Evolutionary conservation across 2,888 invertebrate species (phyloP).

Genomic region (Ectemnius continuus): DNA sequence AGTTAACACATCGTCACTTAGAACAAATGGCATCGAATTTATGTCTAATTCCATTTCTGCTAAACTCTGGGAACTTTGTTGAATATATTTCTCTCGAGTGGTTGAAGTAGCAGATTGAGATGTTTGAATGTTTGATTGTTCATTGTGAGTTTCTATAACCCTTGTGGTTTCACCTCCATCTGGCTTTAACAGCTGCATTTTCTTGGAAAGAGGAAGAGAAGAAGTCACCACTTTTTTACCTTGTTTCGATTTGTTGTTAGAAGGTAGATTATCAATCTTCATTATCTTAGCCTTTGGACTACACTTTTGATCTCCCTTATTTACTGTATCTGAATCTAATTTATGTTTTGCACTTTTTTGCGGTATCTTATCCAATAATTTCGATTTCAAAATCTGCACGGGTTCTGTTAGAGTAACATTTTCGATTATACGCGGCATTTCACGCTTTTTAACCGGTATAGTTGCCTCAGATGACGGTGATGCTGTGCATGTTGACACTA

Average conservation of each 20-base stretch:
- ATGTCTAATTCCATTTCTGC: conserved; percentile 82
- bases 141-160: conserved; percentile 50
- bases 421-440: conserved; percentile 76
- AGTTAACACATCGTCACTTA: conserved; percentile 85
- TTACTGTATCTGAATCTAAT: conserved; percentile 62
- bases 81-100: conserved; percentile 66
- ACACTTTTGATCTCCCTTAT: conserved; percentile 54
- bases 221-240: conserved; percentile 49
- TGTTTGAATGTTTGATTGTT: conserved; percentile 47
- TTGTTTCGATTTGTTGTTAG: conserved; percentile 59
- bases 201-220: conserved; percentile 61
- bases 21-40: conserved; percentile 87
- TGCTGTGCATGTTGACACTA: conserved; percentile 53
- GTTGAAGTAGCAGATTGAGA: conserved; percentile 47
- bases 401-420: conserved; percentile 74
- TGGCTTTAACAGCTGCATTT: conserved; percentile 67
- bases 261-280: conserved; percentile 66
- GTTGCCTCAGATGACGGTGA: conserved; percentile 61
- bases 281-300: conserved; percentile 67
- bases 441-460: conserved; percentile 75
- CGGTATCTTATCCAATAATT: conserved; percentile 69
- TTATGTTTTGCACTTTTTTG: conserved; percentile 71
- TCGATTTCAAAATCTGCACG: conserved; percentile 72
- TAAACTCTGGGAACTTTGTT: conserved; percentile 69
- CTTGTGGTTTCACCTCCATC: conserved; percentile 63